A percentile compares a stretch with the other conserved stretches of the same genome.
These are phyloP conservation scores for Oceanodroma leucorhoa DNA, from an alignment of 2,797 vertebrate species.

Conservation along the genomic window DNA sequence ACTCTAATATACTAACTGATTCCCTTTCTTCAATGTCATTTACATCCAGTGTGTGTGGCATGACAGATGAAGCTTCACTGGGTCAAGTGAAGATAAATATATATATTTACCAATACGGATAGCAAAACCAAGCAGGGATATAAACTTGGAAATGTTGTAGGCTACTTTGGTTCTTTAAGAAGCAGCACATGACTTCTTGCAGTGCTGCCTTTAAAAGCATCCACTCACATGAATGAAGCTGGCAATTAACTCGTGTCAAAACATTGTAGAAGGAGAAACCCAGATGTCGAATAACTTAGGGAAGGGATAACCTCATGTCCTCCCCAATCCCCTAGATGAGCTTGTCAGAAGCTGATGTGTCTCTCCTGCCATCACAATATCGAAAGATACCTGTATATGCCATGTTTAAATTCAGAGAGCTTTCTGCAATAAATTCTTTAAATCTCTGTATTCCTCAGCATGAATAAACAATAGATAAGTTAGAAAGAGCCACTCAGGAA, in stretches of 20 bases:
- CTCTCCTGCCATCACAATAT: not conserved
- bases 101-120: not conserved
- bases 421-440: conserved; percentile 9
- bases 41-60: not conserved
- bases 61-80: not conserved
- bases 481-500: not conserved
- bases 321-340: conserved; percentile 23
- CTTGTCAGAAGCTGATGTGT: conserved; percentile 50
- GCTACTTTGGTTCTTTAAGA: conserved; percentile 35
- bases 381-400: not conserved
- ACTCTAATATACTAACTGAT: not conserved
- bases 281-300: conserved; percentile 57
- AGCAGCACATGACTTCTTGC: conserved; percentile 32
- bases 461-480: conserved; percentile 23
- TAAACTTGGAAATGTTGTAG: conserved; percentile 7
- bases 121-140: conserved; percentile 19
- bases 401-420: conserved; percentile 27
- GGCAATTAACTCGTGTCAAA: conserved; percentile 72
- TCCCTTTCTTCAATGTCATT: not conserved
- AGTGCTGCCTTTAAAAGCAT: conserved; percentile 33
- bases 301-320: conserved; percentile 56
- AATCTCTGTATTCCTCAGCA: conserved; percentile 6
- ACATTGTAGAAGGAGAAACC: conserved; percentile 58
- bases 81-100: conserved; percentile 5
- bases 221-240: conserved; percentile 56